phyloP scores from a whole-genome alignment of 2,888 invertebrate species.

The Sthenelais limicola region DNA sequence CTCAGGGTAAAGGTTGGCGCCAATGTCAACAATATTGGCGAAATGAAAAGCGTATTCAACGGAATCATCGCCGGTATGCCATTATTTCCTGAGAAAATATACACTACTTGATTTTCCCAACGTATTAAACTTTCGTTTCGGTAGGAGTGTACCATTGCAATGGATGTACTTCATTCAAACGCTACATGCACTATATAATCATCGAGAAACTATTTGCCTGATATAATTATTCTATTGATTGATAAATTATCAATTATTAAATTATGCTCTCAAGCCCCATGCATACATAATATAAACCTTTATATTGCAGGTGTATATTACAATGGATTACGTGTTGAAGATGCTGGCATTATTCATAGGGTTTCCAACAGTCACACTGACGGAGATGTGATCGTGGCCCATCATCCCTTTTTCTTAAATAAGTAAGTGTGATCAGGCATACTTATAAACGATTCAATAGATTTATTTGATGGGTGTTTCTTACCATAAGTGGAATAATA shows the following conservation, averaged over 20 bases:
- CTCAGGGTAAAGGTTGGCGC: conserved; percentile 60
- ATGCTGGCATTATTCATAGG: conserved; percentile 46
- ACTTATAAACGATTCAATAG: neutral
- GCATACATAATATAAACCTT: neutral
- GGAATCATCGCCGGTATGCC: conserved; percentile 68
- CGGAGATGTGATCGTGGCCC: conserved; percentile 55
- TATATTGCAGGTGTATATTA: conserved; percentile 62
- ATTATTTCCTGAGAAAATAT: neutral
- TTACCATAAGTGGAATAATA: too few relatives aligned
- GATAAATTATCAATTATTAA: too few relatives aligned
- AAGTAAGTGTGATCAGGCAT: neutral
- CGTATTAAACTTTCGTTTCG: neutral
- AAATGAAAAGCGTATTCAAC: conserved; percentile 52
- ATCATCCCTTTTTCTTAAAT: conserved; percentile 55
- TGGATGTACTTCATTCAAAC: too few relatives aligned
- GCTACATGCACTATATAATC: too few relatives aligned
- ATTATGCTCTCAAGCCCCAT: too few relatives aligned
- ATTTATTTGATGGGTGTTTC: too few relatives aligned
- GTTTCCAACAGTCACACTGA: conserved; percentile 38
- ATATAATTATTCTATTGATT: too few relatives aligned
- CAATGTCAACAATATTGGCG: conserved; percentile 53
- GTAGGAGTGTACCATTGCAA: too few relatives aligned
- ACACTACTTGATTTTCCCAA: neutral
- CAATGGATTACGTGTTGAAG: conserved; percentile 58
- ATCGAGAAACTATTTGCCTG: too few relatives aligned